Conservation (phyloP, 2,888 invertebrate genomes). For the Troides oblongomaculatus region DNA sequence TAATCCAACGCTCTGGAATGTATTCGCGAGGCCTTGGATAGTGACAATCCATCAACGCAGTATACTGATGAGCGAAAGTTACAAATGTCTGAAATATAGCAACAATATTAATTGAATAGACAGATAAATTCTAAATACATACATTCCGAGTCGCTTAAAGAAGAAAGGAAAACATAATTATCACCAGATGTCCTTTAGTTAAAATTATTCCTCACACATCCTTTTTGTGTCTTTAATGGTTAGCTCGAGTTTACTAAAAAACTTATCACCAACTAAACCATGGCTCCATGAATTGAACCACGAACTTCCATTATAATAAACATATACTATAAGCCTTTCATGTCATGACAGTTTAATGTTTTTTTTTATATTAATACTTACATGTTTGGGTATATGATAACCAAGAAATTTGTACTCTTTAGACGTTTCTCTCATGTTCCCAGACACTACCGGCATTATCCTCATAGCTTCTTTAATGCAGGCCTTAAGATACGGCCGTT, state of each 20-base stretch:
- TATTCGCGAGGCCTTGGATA: constrained; percentile 82
- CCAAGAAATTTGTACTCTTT: constrained; percentile 81
- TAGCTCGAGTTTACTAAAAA: too few species aligned
- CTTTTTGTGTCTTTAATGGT: too few species aligned
- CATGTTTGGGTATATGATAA: constrained; percentile 81
- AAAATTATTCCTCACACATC: too few species aligned
- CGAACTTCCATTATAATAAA: too few species aligned
- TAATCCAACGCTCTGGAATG: constrained; percentile 87
- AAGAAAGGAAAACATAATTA: too few species aligned
- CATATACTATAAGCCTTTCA: too few species aligned
- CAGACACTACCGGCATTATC: constrained; percentile 81
- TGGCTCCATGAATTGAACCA: too few species aligned
- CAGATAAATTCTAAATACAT: not conserved
- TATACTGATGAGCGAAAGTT: constrained; percentile 76
- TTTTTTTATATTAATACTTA: constrained; percentile 47
- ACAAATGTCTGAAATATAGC: constrained; percentile 43
- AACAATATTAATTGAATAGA: not conserved
- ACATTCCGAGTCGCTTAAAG: too few species aligned
- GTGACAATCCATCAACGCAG: constrained; percentile 82
- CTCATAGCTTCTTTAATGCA: constrained; percentile 86
- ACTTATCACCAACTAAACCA: too few species aligned
- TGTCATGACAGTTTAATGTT: not conserved
- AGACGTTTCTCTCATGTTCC: constrained; percentile 74
- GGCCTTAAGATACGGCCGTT: constrained; percentile 82
- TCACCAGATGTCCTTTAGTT: too few species aligned